A percentile compares a stretch with the other conserved stretches of the same genome.
Evolutionary conservation across 2,888 invertebrate genomes (phyloP).

Genomic region (Pecten maximus): DNA sequence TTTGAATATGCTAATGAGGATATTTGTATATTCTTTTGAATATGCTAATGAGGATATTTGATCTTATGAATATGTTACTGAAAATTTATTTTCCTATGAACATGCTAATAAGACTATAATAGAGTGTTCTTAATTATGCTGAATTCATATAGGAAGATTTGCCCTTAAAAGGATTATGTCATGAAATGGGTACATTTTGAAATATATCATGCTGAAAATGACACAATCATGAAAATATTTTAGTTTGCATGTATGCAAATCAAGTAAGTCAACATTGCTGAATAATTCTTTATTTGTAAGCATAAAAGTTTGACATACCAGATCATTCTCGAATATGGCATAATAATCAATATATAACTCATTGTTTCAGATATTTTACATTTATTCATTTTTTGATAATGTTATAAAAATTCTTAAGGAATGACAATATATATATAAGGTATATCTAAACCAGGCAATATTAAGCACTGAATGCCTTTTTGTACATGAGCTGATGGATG

Average conservation of each 20-base stretch:
- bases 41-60: too few species aligned
- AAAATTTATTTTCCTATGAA: too few species aligned
- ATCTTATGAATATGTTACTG: too few species aligned
- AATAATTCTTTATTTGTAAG: neutral
- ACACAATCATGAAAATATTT: neutral
- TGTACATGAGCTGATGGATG: neutral
- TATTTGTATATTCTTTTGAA: too few species aligned
- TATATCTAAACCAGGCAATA: neutral
- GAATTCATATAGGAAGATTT: neutral
- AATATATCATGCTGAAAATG: neutral
- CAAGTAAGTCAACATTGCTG: neutral
- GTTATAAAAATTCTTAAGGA: neutral
- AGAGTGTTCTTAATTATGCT: neutral
- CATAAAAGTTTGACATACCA: neutral
- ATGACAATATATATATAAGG: neutral
- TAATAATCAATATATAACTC: neutral
- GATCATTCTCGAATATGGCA: neutral
- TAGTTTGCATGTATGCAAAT: neutral
- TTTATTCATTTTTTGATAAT: neutral
- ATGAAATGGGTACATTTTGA: neutral
- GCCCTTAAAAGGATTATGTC: neutral
- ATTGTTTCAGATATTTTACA: neutral
- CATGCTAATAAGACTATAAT: too few species aligned
- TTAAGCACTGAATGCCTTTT: conserved; percentile 23
- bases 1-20: too few species aligned